Conservation (phyloP, 2,113 vertebrate genomes). For the Salminus brasiliensis region DNA sequence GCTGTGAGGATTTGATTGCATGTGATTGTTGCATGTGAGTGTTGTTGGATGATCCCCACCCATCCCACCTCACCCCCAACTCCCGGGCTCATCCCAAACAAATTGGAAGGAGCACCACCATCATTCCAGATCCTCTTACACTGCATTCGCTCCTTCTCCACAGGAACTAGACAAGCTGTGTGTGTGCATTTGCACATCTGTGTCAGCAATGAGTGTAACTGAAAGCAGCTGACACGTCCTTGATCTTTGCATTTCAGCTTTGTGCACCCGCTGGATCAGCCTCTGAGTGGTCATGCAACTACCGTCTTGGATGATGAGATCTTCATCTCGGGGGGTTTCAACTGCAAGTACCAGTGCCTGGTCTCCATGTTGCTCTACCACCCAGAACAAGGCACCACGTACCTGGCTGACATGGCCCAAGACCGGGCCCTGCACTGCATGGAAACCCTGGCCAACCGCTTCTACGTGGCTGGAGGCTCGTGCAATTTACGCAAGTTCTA, state of each 20-base stretch:
- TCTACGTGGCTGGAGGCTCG: conserved; percentile 73
- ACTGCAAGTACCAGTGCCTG: conserved; percentile 71
- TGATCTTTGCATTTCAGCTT: conserved; percentile 57
- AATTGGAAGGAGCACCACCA: no score
- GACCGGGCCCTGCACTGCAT: conserved; percentile 77
- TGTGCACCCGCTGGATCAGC: conserved; percentile 64
- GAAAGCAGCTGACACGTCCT: no score
- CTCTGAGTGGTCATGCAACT: conserved; percentile 72
- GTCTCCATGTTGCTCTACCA: conserved; percentile 71
- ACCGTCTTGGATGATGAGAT: conserved; percentile 57
- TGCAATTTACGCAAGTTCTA: conserved; percentile 72
- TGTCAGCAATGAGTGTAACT: no score
- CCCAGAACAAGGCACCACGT: conserved; percentile 66
- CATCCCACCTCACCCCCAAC: no score
- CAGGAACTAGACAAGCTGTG: no score
- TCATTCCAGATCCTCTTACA: no score
- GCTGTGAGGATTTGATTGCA: no score
- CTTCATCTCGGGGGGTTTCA: conserved; percentile 76
- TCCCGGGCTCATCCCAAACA: no score
- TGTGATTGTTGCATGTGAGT: no score
- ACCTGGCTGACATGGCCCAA: conserved; percentile 67
- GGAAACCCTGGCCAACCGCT: conserved; percentile 63
- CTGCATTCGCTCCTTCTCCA: no score
- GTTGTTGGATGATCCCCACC: no score
- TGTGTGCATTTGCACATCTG: no score